Percentiles rank a stretch among this genome's conserved stretches.
These are phyloP conservation scores for Eulithis testata DNA, from an alignment of 2,888 invertebrate species.

Conservation along the genomic window DNA sequence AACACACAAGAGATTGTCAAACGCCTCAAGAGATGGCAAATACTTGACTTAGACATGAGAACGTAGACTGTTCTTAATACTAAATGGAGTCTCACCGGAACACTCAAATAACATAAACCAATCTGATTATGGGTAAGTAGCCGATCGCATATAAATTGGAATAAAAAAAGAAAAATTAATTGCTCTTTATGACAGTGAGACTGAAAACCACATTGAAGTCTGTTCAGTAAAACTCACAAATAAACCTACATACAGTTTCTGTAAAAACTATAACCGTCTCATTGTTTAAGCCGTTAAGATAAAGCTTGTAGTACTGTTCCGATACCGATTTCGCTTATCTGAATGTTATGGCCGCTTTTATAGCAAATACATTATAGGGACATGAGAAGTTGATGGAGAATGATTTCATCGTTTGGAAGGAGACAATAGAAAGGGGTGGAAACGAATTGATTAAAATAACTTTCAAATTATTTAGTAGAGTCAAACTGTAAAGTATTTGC, in stretches of 20 bases:
- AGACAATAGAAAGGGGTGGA: constrained; percentile 4
- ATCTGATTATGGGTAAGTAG: too few relatives aligned
- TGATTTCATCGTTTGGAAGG: constrained; percentile 3
- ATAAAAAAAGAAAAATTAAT: not conserved
- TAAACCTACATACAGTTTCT: not conserved
- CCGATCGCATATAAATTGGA: too few relatives aligned
- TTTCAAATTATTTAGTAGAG: not conserved
- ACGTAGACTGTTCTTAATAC: too few relatives aligned
- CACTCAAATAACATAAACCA: too few relatives aligned
- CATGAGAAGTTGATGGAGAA: constrained; percentile 1
- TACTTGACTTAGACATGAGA: too few relatives aligned
- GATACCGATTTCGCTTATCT: constrained; percentile 6
- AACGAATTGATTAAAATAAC: constrained; percentile 11
- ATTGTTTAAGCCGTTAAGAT: constrained; percentile 8
- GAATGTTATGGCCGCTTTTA: constrained; percentile 11
- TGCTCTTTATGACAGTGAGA: not conserved
- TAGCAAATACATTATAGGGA: constrained; percentile 1
- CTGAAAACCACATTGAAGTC: not conserved
- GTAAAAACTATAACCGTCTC: constrained; percentile 5
- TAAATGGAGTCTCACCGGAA: too few relatives aligned
- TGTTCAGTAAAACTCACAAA: not conserved
- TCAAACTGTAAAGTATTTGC: not conserved
- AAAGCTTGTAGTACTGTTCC: not conserved
- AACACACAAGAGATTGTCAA: too few relatives aligned
- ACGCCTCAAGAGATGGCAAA: too few relatives aligned